Evolutionary conservation across 2,797 vertebrate genomes (phyloP), one percentile per base, ranked within the genome.

Genomic region (Macrochelys suwanniensis): DNA sequence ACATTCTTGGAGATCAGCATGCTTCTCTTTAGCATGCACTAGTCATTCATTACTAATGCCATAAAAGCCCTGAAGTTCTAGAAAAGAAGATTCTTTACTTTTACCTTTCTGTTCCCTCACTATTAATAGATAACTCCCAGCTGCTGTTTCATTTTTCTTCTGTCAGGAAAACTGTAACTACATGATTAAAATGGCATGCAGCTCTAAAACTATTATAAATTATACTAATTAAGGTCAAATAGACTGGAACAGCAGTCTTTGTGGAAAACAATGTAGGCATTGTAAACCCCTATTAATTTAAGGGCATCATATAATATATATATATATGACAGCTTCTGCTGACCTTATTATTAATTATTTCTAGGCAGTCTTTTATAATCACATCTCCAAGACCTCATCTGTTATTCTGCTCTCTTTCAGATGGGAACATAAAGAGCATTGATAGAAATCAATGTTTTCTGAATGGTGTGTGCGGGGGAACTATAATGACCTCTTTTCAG

Each of bases 171-270:
- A 94, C 82, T 96, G 89, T 96, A 96, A 97, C 91, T 95, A 96
- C 85, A 91, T 98, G 94, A 98, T 98, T 97, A 97, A 98, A 97
- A 96, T 94, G 80, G 85, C 88, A 92, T 91, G 85, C 74, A 54
- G 92, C 84, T 95, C 90, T 94, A 96, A 97, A 97, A 95, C 94
- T 96, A 94, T 97, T 98, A 98, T 97, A 96, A 97, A 95, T 98
- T 98, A 97, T 90, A 94, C 96, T 96, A 98, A 98, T 98, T 98
- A 98, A 98, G 97, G 96, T 98, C 96, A 98, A 97, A 97, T 85
- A 96, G 88, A 97, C 95, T 89, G 65, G 87, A 97, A 95, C 53
- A 94, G 83, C 23, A 85, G 56, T 90, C 92, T 97, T 97, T 88
- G 56, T 93, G 51, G 81, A 96, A 97, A 98, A 95, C 91, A 96